Percentiles rank a stretch among this genome's conserved stretches.
Conservation (phyloP, 2,797 vertebrate species). For the Muscicapa comitata region DNA sequence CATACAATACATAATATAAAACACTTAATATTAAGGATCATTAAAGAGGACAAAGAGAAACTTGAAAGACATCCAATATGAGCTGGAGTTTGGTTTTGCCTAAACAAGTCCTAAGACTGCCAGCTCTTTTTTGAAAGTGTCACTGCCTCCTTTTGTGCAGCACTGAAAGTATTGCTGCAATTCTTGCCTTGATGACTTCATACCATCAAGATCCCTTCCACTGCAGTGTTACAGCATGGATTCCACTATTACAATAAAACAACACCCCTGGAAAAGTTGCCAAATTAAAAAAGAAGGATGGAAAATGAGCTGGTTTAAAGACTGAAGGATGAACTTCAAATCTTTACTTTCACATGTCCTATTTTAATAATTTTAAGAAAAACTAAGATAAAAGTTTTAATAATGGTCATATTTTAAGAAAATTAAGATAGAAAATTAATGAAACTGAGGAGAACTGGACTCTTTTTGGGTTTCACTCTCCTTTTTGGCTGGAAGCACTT, state of each 20-base stretch:
- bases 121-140: not conserved
- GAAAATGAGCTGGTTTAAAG: not conserved
- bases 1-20: not conserved
- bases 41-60: not conserved
- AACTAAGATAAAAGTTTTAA: not conserved
- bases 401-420: not conserved
- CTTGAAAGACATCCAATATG: not conserved
- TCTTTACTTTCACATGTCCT: not conserved
- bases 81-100: not conserved
- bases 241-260: not conserved
- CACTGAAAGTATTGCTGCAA: not conserved
- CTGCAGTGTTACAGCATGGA: not conserved
- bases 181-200: not conserved
- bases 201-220: not conserved
- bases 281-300: not conserved
- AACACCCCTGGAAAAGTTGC: rapidly evolving
- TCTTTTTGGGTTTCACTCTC: not conserved
- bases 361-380: not conserved
- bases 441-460: not conserved
- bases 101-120: not conserved
- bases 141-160: not conserved
- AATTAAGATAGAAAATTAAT: not conserved
- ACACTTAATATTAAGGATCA: not conserved
- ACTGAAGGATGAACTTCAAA: not conserved
- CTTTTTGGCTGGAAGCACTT: not conserved